Percentiles rank a stretch among this genome's conserved stretches.
Conservation (phyloP, 2,888 invertebrate species). For the Scaptomyza tumidula region DNA sequence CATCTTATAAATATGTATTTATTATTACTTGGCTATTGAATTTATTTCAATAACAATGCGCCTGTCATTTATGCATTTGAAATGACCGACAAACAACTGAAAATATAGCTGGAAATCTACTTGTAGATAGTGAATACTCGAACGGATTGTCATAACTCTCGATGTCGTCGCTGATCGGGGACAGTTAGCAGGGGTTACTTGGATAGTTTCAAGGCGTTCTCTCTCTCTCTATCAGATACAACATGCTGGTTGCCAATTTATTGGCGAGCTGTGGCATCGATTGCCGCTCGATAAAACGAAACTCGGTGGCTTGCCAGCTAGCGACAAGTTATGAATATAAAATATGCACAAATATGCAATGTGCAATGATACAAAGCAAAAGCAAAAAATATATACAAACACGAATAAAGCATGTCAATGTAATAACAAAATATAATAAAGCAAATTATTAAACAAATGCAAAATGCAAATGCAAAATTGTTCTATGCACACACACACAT, state of each 20-base stretch:
- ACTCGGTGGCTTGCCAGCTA: constrained; percentile 30
- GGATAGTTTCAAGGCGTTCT: constrained; percentile 68
- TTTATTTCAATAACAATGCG: constrained; percentile 63
- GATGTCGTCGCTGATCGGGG: constrained; percentile 29
- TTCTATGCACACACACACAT: constrained; percentile 25
- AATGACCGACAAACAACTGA: constrained; percentile 46
- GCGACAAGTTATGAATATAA: constrained; percentile 81
- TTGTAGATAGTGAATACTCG: constrained; percentile 1
- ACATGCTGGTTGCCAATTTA: constrained; percentile 66
- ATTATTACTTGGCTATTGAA: constrained; percentile 62
- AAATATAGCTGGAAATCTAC: constrained; percentile 20
- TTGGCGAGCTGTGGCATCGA: constrained; percentile 74
- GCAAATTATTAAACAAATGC: constrained; percentile 79
- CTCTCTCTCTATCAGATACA: constrained; percentile 23
- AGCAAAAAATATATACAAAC: too few species aligned
- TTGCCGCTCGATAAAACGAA: constrained; percentile 73
- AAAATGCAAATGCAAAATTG: constrained; percentile 61
- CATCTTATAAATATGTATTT: constrained; percentile 49
- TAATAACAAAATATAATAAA: constrained; percentile 76
- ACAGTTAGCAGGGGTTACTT: too few species aligned
- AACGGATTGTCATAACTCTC: constrained; percentile 75
- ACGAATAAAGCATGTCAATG: constrained; percentile 77
- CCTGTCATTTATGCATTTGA: constrained; percentile 70
- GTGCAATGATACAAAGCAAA: constrained; percentile 46
- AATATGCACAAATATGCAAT: constrained; percentile 80